Conservation (phyloP, 23 tunicate genomes). For the Botrylloides violaceus region DNA sequence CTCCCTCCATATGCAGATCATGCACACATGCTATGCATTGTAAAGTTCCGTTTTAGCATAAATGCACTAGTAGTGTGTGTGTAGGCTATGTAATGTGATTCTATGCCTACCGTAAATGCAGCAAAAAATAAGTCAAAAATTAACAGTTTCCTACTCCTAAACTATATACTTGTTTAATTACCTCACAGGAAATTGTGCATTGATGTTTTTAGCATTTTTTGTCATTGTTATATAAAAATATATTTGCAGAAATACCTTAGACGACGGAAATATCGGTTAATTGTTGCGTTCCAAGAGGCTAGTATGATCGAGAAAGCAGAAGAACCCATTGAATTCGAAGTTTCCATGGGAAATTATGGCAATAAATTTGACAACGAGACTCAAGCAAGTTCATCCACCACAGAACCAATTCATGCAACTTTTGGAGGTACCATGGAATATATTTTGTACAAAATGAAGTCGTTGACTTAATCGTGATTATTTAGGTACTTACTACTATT, state of each 20-base stretch:
- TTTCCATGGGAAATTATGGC: conserved; percentile 91
- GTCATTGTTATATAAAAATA: too few species aligned
- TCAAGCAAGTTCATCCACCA: conserved; percentile 51
- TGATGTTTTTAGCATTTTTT: too few species aligned
- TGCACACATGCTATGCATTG: too few species aligned
- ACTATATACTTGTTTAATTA: not conserved
- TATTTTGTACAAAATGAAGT: not conserved
- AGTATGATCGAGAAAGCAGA: conserved; percentile 55
- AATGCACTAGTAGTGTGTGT: too few species aligned
- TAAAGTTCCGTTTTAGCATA: too few species aligned
- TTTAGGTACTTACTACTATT: conserved; percentile 42
- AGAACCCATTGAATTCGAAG: conserved; percentile 80
- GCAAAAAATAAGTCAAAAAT: not conserved
- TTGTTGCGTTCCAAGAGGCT: conserved; percentile 77
- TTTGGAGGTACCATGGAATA: conserved; percentile 85
- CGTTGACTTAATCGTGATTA: not conserved
- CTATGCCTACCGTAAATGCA: not conserved
- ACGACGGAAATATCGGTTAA: conserved; percentile 64
- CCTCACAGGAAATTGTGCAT: too few species aligned
- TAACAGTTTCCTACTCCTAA: not conserved
- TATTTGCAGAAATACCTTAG: conserved; percentile 67
- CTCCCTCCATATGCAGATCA: too few species aligned
- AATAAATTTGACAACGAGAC: conserved; percentile 80
- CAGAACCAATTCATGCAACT: conserved; percentile 66
- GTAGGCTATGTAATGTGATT: too few species aligned